Evolutionary conservation across 1,140 invertebrate genomes (phyloP).

Genomic region (Bombus sylvicola): DNA sequence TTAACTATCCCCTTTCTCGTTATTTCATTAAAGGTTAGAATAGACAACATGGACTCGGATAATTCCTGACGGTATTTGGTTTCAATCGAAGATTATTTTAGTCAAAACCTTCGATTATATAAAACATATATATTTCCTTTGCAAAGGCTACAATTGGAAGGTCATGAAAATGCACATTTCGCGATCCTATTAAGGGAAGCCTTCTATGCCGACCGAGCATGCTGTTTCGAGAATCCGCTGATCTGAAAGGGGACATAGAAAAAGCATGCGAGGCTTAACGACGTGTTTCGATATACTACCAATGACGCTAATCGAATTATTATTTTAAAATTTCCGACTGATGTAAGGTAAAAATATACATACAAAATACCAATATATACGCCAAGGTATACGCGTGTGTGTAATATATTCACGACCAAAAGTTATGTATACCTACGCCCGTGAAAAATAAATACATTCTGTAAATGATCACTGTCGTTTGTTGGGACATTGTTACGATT

Average conservation of each 20-base stretch:
- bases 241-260: constrained; percentile 13
- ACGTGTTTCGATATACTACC: not conserved
- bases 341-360: not conserved
- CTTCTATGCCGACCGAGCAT: constrained; percentile 28
- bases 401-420: not conserved
- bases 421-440: not conserved
- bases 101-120: not conserved
- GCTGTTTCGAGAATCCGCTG: constrained; percentile 24
- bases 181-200: constrained; percentile 53
- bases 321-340: constrained; percentile 1
- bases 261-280: constrained; percentile 16
- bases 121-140: not conserved
- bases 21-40: not conserved
- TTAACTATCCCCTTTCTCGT: not conserved
- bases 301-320: constrained; percentile 11
- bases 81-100: not conserved
- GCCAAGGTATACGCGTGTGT: not conserved
- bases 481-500: not conserved
- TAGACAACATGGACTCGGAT: too few species aligned
- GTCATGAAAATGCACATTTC: constrained; percentile 43
- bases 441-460: not conserved
- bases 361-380: not conserved
- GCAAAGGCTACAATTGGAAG: constrained; percentile 26
- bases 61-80: not conserved
- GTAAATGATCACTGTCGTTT: not conserved